Conservation (phyloP, 2,113 vertebrate genomes). For the Cyphomyrus discorhynchus region DNA sequence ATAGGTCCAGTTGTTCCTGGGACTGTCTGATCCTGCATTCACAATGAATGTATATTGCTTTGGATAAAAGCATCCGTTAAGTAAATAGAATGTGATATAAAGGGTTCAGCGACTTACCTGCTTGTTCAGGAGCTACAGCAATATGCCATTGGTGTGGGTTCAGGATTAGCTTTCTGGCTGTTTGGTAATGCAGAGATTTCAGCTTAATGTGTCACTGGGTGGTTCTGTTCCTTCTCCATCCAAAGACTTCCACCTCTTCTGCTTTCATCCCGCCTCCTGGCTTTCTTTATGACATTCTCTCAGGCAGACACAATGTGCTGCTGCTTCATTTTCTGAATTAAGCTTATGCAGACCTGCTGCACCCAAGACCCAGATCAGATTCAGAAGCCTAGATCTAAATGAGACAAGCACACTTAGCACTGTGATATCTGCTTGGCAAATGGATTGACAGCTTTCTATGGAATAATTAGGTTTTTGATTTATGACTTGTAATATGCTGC, state of each 20-base stretch:
- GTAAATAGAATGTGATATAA: background rate
- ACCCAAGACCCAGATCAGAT: background rate
- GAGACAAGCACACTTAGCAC: background rate
- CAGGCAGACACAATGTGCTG: background rate
- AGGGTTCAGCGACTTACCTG: background rate
- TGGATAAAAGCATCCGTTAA: background rate
- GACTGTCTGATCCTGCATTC: background rate
- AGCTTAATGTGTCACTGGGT: background rate
- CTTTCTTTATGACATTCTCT: background rate
- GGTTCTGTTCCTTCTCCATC: background rate
- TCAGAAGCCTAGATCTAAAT: background rate
- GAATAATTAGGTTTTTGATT: background rate
- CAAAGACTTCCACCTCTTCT: background rate
- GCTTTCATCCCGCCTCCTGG: background rate
- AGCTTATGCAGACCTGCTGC: background rate
- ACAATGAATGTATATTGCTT: background rate
- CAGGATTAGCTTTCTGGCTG: background rate
- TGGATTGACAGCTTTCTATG: background rate
- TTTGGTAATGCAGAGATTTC: background rate
- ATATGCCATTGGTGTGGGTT: background rate
- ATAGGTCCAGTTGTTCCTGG: background rate
- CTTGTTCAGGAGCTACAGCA: background rate
- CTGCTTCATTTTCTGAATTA: background rate
- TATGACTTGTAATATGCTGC: background rate
- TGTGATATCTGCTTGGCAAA: background rate